Evolutionary conservation across 2,113 vertebrate species (phyloP).

Genomic region (Brachionichthys hirsutus): DNA sequence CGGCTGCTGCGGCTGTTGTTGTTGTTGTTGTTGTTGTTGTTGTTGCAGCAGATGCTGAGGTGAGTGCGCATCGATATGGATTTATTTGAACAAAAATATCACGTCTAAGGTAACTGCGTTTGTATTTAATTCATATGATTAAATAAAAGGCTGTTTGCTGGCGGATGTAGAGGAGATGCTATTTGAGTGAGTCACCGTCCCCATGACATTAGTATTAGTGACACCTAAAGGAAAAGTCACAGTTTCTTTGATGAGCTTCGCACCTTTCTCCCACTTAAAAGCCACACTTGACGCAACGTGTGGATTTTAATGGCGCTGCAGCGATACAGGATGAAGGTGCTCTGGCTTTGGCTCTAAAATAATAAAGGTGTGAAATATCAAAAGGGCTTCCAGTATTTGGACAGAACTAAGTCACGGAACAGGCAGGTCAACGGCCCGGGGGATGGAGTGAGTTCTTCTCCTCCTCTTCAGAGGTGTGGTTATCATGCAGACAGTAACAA

Average conservation of each 20-base stretch:
- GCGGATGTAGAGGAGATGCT: neutral
- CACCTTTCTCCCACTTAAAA: neutral
- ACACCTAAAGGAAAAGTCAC: too few species aligned
- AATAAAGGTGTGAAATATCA: conserved; percentile 14
- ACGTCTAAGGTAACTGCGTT: neutral
- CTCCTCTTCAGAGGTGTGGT: conserved; percentile 76
- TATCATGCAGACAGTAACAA: conserved; percentile 58
- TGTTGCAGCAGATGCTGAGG: conserved; percentile 59
- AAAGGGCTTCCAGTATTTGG: neutral
- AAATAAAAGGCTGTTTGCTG: neutral
- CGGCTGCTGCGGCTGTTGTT: conserved; percentile 48
- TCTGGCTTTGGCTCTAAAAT: conserved; percentile 27
- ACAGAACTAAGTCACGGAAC: conserved; percentile 8
- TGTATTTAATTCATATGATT: neutral
- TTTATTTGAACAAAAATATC: conserved; percentile 5
- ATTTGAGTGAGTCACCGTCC: neutral
- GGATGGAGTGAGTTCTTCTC: neutral
- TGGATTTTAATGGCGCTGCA: conserved; percentile 14
- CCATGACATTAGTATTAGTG: too few species aligned
- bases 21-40: conserved; percentile 26
- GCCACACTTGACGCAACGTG: conserved; percentile 14
- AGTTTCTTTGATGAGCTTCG: neutral
- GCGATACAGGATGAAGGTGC: conserved; percentile 25
- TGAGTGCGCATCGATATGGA: conserved; percentile 52
- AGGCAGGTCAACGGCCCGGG: conserved; percentile 12